Evolutionary conservation across 2,888 invertebrate genomes (phyloP).

Genomic region (Sympetrum striolatum): DNA sequence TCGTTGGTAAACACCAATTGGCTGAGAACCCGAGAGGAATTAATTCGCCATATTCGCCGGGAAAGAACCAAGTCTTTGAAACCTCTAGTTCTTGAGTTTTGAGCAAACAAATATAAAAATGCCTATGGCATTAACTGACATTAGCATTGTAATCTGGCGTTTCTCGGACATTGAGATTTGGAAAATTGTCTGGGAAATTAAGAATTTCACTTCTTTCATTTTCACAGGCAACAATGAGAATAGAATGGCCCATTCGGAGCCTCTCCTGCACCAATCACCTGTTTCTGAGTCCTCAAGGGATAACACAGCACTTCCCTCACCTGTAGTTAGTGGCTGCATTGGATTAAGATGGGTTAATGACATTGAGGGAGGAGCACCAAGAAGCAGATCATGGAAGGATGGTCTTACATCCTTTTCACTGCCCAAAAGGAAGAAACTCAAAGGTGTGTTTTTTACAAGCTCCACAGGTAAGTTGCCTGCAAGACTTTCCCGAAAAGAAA

Average conservation of each 20-base stretch:
- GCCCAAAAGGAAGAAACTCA: slow-evolving; percentile 21
- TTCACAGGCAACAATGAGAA: not conserved
- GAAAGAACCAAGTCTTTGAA: too few species aligned
- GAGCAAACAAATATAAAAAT: too few species aligned
- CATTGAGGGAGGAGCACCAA: not conserved
- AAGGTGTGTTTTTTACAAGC: not conserved
- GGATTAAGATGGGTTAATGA: not conserved
- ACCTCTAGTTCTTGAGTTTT: too few species aligned
- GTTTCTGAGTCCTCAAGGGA: not conserved
- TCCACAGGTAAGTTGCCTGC: not conserved
- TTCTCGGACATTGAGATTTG: not conserved
- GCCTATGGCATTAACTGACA: not conserved
- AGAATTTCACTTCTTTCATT: not conserved
- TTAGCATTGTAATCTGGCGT: not conserved
- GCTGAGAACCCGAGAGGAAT: too few species aligned
- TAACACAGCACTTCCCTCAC: not conserved
- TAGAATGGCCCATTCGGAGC: not conserved
- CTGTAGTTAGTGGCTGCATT: not conserved
- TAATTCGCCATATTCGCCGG: too few species aligned
- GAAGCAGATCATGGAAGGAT: not conserved
- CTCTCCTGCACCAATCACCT: not conserved
- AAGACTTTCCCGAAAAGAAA: too few species aligned
- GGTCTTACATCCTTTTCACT: not conserved
- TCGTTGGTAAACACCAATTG: too few species aligned
- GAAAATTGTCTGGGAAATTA: not conserved